Evolutionary conservation across 2,113 vertebrate genomes (phyloP), one percentile per base, ranked within the genome.

Genomic region (Centropus unirufus): DNA sequence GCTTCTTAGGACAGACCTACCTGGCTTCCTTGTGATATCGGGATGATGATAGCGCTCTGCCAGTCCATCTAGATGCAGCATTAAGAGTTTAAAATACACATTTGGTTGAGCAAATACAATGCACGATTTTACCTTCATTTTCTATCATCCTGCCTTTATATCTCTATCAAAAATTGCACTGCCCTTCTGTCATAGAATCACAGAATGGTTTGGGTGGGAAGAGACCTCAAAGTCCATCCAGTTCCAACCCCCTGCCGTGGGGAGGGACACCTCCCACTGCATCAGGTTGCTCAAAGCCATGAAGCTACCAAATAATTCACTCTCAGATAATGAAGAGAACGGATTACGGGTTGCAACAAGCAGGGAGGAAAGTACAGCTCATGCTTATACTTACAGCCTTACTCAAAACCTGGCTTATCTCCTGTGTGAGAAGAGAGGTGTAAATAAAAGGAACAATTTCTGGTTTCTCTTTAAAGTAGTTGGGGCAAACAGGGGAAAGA

Each of bases 1-100:
- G 55, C 21, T 58, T 69, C 64, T 44, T 42, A 0, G 15, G 6
- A 57, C 9, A 79, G 36, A 86, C 96, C 34, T 78, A 96, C 96
- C 95, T 94, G 83, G 83, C 39, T 86, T 77, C 2, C 0, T 5
- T 7, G 55, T 42, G 61, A 42, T 39, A 0, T 26, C n/a, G 24
- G 72, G 90, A 5, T 59, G 85, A 18, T 59, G 76, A 51, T 92
- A 69, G 26, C 0, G 82, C 72, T 72, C 82, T 87, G 93, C 57
- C 70, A 27, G 9, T 79, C 95, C 92, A 86, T 93, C 96, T 94
- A 77, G 70, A 92, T 51, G 32, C 59, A 74, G 51, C 59, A 86
- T 54, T 20, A 19, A 77, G 79, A 55, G 76, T 80, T 93, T 46
- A 63, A 77, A 93, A 93, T 24, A 68, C 29, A 42, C 36, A 66